Evolutionary conservation across 2,888 invertebrate species (phyloP).

Genomic region (Lepidochrysops patricia): DNA sequence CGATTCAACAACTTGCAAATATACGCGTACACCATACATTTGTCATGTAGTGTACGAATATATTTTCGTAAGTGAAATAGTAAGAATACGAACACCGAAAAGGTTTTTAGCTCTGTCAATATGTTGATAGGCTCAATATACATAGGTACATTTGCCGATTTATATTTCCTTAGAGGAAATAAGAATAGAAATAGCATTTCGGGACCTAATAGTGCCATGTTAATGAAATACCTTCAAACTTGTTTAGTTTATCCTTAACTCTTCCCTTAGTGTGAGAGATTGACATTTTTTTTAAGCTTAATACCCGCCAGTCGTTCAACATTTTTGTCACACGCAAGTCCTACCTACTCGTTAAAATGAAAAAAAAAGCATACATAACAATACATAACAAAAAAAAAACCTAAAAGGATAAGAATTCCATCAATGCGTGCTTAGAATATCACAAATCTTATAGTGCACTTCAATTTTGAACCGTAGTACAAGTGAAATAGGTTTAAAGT

Average conservation of each 20-base stretch:
- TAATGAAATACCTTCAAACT: background rate
- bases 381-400: too few species aligned
- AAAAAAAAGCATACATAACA: too few species aligned
- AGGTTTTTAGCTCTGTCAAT: background rate
- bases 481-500: background rate
- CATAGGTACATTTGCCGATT: too few species aligned
- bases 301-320: too few species aligned
- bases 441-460: background rate
- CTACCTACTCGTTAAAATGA: too few species aligned
- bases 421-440: slow-evolving; percentile 2
- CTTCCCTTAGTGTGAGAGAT: background rate
- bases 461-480: background rate
- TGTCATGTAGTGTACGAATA: too few species aligned
- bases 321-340: too few species aligned
- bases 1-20: background rate
- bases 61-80: background rate
- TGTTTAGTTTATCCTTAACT: background rate
- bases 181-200: background rate
- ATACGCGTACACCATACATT: background rate
- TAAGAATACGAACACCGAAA: background rate
- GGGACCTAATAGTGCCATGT: background rate
- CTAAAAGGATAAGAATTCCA: too few species aligned
- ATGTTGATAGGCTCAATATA: background rate
- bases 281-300: too few species aligned
- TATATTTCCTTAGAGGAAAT: background rate